Evolutionary conservation across 2,888 invertebrate species (phyloP).

Genomic region (Epinotia demarniana): DNA sequence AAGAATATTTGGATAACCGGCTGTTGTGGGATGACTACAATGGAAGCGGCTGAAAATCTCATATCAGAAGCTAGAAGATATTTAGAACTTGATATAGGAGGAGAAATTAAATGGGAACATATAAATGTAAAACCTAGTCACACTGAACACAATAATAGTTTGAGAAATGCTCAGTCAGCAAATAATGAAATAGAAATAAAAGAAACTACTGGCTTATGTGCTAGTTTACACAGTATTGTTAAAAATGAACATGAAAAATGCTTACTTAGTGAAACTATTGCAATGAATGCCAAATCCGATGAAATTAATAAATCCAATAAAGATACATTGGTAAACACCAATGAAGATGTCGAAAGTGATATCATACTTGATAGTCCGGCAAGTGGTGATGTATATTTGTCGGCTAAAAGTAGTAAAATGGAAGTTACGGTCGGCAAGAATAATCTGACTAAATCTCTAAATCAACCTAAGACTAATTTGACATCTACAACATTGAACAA

Average conservation of each 20-base stretch:
- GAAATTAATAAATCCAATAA: constrained; percentile 12
- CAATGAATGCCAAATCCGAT: background rate
- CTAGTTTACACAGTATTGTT: background rate
- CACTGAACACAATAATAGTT: constrained; percentile 28
- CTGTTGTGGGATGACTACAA: constrained; percentile 90
- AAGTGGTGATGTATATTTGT: constrained; percentile 27
- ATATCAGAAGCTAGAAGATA: constrained; percentile 91
- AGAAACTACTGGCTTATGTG: background rate
- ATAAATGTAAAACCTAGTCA: constrained; percentile 47
- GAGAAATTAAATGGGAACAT: constrained; percentile 87
- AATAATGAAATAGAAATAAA: constrained; percentile 8
- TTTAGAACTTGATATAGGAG: constrained; percentile 89
- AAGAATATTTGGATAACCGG: constrained; percentile 92
- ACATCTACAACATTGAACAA: background rate
- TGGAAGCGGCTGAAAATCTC: constrained; percentile 91
- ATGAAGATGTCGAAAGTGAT: constrained; percentile 34
- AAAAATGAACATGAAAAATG: constrained; percentile 1
- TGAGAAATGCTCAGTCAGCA: background rate
- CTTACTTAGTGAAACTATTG: background rate
- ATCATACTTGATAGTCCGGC: constrained; percentile 33
- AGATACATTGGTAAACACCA: background rate
- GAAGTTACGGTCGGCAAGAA: background rate
- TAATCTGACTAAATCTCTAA: background rate
- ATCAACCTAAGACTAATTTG: background rate
- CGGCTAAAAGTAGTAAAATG: constrained; percentile 1